These are phyloP conservation scores for Erynnis tages DNA, from an alignment of 2,888 invertebrate genomes.

Conservation along the genomic window DNA sequence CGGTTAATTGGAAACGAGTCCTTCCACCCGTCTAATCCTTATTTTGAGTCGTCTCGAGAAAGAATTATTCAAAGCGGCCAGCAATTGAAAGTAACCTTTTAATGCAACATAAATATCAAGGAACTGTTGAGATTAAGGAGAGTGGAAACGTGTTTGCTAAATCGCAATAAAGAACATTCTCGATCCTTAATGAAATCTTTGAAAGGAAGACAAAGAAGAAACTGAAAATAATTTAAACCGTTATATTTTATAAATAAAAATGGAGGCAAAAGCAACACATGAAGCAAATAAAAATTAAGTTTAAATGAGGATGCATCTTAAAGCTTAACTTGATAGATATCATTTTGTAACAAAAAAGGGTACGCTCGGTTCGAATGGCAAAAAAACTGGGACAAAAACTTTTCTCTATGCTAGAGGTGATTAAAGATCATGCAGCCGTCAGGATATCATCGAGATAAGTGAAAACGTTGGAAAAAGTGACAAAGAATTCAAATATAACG, in stretches of 20 bases:
- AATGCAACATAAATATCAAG: too few relatives aligned
- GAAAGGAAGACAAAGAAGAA: too few relatives aligned
- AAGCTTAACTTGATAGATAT: slow-evolving; percentile 21
- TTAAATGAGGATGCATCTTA: slow-evolving; percentile 11
- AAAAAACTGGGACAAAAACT: slow-evolving; percentile 19
- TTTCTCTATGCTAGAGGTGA: not conserved
- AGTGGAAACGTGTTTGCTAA: too few relatives aligned
- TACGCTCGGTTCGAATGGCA: slow-evolving; percentile 5
- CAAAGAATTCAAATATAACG: too few relatives aligned
- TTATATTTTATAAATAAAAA: not conserved
- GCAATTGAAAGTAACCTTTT: too few relatives aligned
- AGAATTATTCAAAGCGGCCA: too few relatives aligned
- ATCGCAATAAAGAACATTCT: too few relatives aligned
- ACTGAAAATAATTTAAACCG: too few relatives aligned
- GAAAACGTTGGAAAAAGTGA: too few relatives aligned
- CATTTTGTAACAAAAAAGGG: slow-evolving; percentile 13
- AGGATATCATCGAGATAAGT: slow-evolving; percentile 10
- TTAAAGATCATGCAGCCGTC: slow-evolving; percentile 9
- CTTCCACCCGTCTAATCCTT: slow-evolving; percentile 9
- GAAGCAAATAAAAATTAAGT: slow-evolving; percentile 11
- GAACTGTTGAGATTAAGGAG: too few relatives aligned
- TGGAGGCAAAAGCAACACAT: not conserved
- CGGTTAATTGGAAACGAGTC: slow-evolving; percentile 28
- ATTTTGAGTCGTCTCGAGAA: not conserved
- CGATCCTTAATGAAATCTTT: too few relatives aligned